Base-by-base conservation (phyloP, 1,140 invertebrate species). In the Eupristina koningsbergeri region DNA sequence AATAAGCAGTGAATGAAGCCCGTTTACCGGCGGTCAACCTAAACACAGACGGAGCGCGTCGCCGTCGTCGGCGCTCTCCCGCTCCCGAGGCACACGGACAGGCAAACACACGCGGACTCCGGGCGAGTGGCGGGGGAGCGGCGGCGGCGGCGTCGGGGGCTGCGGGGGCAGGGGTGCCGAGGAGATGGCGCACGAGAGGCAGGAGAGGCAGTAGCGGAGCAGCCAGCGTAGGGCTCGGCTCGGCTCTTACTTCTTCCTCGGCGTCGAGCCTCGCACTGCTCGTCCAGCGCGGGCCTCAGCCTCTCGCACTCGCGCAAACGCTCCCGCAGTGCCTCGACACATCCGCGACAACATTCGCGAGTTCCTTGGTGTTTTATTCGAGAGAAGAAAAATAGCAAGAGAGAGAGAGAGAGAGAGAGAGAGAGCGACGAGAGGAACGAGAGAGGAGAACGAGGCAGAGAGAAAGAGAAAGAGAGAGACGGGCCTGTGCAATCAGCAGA, bases 181-280 rank as follows among this genome's bases (percentile, higher is more conserved):
- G 76, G 74, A n/a, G 73, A 61, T 0, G 58, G 74, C 58, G 47
- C 36, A 34, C 82, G 61, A 63, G 39, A 73, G 69, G n/a, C 22
- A 34, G 31, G 77, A 79, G 58, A 39, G 78, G 77, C 78, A 85
- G 84, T 85, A 81, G 84, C 84, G 64, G 79, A 81, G 84, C 84
- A 85, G 84, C 84, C 69, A 69, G 79, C 79, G 79, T 61, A 76
- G 85, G 86, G 86, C 87, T 86, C 85, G 86, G 83, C 83, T 86
- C 81, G 79, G 63, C 41, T 71, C 36, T 58, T 58, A 5, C 26
- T 58, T 58, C 7, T n/a, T 58, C 5, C 26, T 26, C 53, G 53
- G 9, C 22, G 47, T 50, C 47, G 47, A 13, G 47, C 13, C 9
- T 50, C 15, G 47, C 47, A 50, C 13, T 58, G 53, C 53, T 6